Conservation (phyloP, 2,888 invertebrate species). For the Caenorhabditis macrosperma region DNA sequence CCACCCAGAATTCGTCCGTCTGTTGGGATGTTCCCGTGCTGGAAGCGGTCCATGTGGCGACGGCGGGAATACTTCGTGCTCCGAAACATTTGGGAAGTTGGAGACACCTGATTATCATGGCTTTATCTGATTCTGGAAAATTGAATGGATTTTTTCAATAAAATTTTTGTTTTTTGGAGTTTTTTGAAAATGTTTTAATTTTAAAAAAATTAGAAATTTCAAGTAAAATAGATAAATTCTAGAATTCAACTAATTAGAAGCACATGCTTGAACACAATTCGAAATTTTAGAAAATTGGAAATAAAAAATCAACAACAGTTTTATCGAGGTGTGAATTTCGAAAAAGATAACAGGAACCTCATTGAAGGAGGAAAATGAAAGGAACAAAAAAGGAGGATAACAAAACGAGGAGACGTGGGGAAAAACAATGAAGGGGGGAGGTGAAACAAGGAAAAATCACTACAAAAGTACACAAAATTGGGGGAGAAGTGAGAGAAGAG, state of each 20-base stretch:
- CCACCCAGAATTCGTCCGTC: not conserved
- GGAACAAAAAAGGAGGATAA: conserved; percentile 10
- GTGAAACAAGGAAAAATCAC: conserved; percentile 12
- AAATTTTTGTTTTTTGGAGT: not conserved
- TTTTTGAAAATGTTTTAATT: not conserved
- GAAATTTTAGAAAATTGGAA: not conserved
- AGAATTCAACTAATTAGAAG: not conserved
- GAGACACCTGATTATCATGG: not conserved
- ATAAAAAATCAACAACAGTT: conserved; percentile 26
- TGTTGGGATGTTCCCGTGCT: too few species aligned
- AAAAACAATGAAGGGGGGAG: not conserved
- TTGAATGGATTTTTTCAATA: conserved; percentile 2
- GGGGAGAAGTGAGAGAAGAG: conserved; percentile 2
- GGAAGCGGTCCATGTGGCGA: too few species aligned
- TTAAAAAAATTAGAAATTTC: not conserved
- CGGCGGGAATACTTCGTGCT: not conserved
- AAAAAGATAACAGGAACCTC: not conserved
- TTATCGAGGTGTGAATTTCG: not conserved
- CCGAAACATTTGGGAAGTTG: not conserved
- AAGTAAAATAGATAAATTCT: not conserved
- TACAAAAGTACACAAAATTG: conserved; percentile 13
- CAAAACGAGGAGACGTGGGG: conserved; percentile 1
- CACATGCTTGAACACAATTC: not conserved
- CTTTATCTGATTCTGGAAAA: not conserved
- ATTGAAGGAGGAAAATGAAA: not conserved